Base-by-base conservation (phyloP, 23 tunicate genomes). In the Ascidia mentula region DNA sequence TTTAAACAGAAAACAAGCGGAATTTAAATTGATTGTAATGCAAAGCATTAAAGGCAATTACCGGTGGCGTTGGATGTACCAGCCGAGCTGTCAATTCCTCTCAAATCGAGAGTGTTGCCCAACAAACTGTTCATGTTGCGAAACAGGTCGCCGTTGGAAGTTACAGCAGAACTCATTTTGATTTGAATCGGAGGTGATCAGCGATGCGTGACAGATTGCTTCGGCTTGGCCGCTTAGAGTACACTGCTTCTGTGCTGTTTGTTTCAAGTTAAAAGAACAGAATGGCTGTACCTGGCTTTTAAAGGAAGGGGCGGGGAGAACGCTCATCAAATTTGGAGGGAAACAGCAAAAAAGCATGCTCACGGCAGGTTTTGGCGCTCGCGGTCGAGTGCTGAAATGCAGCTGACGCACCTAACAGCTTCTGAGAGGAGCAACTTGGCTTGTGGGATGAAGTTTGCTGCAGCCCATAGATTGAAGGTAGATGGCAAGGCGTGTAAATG, bases 51-150 rank as follows among this genome's bases (percentile, higher is more conserved):
- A 31, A 31, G 59, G 26, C 31, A 39, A 40, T 74, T 83, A 85
- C 89, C 89, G 31, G 83, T 76, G 20, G 86, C 60, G 28, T 42
- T 78, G 2, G 94, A 74, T 36, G 89, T n/a, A 18, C 75, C 15
- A 36, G 45, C 84, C 28, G 82, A 37, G 38, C 84, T 83, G 72
- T 82, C 85, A 71, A 91, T 91, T 40, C 97, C 97, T n/a, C 97
- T 87, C 77, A 91, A 84, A 45, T 91, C 87, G 70, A 91, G 46
- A 42, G 90, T 85, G 80, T 91, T 91, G 26, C 97, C 97, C 34
- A 91, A 82, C 83, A 91, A 60, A 73, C 70, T 85, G 80, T 91
- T 91, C 97, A 91, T 91, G 77, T 87, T 91, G 36, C 90, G 97
- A 82, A 91, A 91, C 75, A 91, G 40, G n/a, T 86, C 97, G 61